Base-by-base conservation (phyloP, 2,797 vertebrate genomes). In the Phataginus tricuspis region DNA sequence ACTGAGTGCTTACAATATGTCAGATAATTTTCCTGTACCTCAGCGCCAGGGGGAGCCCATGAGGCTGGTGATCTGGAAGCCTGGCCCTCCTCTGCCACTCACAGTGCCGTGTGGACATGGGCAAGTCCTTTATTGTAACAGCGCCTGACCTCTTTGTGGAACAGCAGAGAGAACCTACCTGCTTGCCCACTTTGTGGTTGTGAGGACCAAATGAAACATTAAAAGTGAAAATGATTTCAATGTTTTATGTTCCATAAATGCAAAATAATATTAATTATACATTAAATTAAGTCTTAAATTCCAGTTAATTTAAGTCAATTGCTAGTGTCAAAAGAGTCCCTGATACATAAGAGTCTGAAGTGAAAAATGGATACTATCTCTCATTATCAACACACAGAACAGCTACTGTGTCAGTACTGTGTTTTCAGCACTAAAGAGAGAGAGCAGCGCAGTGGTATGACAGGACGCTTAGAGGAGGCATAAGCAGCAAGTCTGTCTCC, bases 121-220 rank as follows among this genome's bases (percentile, higher is more conserved):
- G 51, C 0, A 15, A 19, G 15, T 25, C 85, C 31, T 69, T 23
- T 25, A 2, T 25, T 3, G 0, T 21, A 42, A 69, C 7, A 49
- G 15, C 13, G 4, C 3, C 37, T 12, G 11, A 27, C 31, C 27
- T n/a, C 74, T 49, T 61, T 2, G 4, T 10, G 27, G 8, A n/a
- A 61, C 4, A 39, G 71, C 31, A 86, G 37, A 71, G 16, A 53
- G 1, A 80, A 90, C 34, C 42, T 45, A 68, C 31, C 53, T 92
- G 77, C 31, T 80, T 39, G 75, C 11, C 75, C 53, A 23, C 23
- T 34, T 66, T 4, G 4, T 42, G 71, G 53, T 6, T 85, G 39
- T 86, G 82, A 90, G 77, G 78, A 90, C 19, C 45, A 82, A 91
- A 66, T 12, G 51, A 84, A 87, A 94, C 45, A 61, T 2, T 59